These are phyloP conservation scores for Otus scops DNA, from an alignment of 2,797 vertebrate species.

Conservation along the genomic window DNA sequence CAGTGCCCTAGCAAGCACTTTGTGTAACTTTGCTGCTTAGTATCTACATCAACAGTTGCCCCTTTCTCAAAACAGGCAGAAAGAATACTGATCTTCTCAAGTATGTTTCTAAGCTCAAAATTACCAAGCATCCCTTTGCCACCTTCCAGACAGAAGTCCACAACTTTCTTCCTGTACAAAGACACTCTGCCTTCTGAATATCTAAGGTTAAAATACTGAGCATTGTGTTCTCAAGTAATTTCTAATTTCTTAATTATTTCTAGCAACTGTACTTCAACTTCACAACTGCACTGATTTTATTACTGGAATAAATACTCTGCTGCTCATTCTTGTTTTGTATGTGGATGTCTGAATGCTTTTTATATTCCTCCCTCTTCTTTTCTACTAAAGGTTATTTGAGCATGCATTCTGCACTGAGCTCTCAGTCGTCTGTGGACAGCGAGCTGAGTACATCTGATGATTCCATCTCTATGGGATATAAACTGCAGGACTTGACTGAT, in stretches of 20 bases:
- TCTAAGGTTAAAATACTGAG: background rate
- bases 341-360: background rate
- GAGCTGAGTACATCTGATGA: constrained; percentile 93
- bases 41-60: background rate
- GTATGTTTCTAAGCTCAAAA: background rate
- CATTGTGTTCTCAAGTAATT: fast-evolving
- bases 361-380: background rate
- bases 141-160: background rate
- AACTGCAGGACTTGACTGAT: constrained; percentile 91
- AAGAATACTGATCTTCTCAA: background rate
- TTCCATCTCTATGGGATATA: constrained; percentile 95
- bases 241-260: background rate
- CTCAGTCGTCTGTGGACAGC: constrained; percentile 92
- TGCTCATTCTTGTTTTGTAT: background rate
- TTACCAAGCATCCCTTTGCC: background rate
- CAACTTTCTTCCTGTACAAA: background rate
- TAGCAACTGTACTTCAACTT: background rate
- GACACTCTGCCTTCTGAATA: background rate
- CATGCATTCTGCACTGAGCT: constrained; percentile 87
- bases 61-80: background rate
- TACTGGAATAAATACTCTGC: background rate
- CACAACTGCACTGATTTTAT: background rate
- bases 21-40: background rate
- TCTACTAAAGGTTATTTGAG: constrained; percentile 76
- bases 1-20: background rate